Evolutionary conservation across 2,888 invertebrate genomes (phyloP).

Genomic region (Ariolimax columbianus): DNA sequence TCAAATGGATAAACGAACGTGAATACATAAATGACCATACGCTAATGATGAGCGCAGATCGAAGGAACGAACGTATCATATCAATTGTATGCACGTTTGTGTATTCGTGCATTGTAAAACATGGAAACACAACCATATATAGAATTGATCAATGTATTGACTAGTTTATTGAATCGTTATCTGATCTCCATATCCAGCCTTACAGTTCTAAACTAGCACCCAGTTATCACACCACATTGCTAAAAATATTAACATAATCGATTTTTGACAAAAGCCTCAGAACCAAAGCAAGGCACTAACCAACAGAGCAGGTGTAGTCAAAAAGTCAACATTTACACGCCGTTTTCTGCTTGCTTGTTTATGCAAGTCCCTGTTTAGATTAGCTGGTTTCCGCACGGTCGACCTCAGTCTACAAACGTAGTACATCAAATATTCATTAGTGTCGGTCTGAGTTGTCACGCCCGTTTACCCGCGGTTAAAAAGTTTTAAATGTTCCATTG

Average conservation of each 20-base stretch:
- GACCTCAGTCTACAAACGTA: conserved; percentile 13
- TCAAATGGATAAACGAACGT: too few relatives aligned
- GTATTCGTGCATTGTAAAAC: too few relatives aligned
- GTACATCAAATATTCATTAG: conserved; percentile 42
- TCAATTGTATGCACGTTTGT: too few relatives aligned
- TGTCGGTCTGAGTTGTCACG: not conserved
- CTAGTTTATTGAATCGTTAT: too few relatives aligned
- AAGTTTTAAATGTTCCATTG: conserved; percentile 34
- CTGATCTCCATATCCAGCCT: too few relatives aligned
- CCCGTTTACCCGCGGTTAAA: conserved; percentile 29
- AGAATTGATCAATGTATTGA: too few relatives aligned
- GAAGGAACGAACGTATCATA: too few relatives aligned
- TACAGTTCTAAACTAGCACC: too few relatives aligned
- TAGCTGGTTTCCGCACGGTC: not conserved
- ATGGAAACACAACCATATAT: too few relatives aligned
- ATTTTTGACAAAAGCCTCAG: not conserved
- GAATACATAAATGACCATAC: too few relatives aligned
- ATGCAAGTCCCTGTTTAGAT: not conserved
- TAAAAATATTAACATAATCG: not conserved
- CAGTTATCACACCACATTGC: too few relatives aligned
- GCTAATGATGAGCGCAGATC: too few relatives aligned
- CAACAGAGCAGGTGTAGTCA: conserved; percentile 16
- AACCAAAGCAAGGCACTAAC: not conserved
- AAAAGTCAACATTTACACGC: not conserved
- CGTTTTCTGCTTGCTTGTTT: conserved; percentile 27